Evolutionary conservation across 92 coral and sea anemone species (phyloP).

Genomic region (Blastomussa wellsi): DNA sequence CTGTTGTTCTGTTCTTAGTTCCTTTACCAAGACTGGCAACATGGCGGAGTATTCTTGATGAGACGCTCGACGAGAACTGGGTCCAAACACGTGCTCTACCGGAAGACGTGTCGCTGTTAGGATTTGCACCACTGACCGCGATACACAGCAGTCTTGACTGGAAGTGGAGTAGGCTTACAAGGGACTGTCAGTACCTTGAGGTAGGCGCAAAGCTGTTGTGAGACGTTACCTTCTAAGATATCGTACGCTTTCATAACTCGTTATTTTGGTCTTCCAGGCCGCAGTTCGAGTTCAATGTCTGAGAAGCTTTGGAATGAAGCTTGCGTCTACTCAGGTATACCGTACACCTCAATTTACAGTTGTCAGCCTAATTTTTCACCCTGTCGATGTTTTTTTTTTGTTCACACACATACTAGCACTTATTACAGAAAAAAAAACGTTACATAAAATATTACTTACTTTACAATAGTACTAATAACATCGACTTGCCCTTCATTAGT

Average conservation of each 20-base stretch:
- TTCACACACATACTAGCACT: too few relatives aligned
- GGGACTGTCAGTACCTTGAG: conserved; percentile 86
- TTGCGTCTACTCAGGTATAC: conserved; percentile 80
- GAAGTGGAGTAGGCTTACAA: conserved; percentile 79
- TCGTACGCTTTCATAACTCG: background rate
- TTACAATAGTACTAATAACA: too few relatives aligned
- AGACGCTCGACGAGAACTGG: conserved; percentile 86
- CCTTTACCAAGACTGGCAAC: conserved; percentile 51
- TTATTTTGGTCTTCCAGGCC: conserved; percentile 55
- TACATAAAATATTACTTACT: too few relatives aligned
- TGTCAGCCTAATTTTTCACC: background rate
- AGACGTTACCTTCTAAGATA: background rate
- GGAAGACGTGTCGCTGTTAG: conserved; percentile 87
- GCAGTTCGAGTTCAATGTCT: conserved; percentile 86
- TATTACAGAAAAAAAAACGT: too few relatives aligned
- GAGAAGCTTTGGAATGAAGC: conserved; percentile 79
- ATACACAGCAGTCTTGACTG: conserved; percentile 75
- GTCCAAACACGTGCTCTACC: conserved; percentile 86
- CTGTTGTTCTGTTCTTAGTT: conserved; percentile 14
- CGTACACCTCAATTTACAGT: background rate
- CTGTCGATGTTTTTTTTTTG: background rate
- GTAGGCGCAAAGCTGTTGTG: conserved; percentile 27
- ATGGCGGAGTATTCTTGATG: conserved; percentile 75
- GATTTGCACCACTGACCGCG: conserved; percentile 80
- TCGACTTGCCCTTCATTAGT: too few relatives aligned